These are phyloP conservation scores for Lemur catta DNA, from an alignment of 2,797 vertebrate genomes.

Conservation along the genomic window DNA sequence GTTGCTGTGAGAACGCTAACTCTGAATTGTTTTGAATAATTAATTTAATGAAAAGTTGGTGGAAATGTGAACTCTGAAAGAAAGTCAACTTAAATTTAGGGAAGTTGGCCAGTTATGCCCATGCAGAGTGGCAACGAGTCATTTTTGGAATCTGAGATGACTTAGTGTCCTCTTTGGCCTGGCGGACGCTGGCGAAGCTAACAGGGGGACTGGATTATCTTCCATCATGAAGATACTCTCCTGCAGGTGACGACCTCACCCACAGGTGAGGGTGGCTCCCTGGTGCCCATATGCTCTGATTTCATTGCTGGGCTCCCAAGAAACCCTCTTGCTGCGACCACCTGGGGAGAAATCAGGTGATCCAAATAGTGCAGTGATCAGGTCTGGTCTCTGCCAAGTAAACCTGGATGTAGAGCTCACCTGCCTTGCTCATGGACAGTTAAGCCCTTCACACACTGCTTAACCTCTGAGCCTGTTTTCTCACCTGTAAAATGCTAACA, in stretches of 20 bases:
- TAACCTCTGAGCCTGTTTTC: neutral
- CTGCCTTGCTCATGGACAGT: neutral
- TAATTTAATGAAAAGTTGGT: slow-evolving; percentile 71
- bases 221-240: neutral
- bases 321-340: neutral
- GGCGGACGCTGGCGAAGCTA: neutral
- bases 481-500: neutral
- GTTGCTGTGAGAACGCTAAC: slow-evolving; percentile 71
- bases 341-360: neutral
- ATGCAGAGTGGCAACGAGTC: neutral
- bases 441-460: neutral
- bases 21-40: slow-evolving; percentile 73
- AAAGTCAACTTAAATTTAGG: slow-evolving; percentile 66
- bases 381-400: neutral
- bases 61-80: slow-evolving; percentile 68
- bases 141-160: neutral
- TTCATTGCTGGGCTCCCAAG: neutral
- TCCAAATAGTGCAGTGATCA: neutral
- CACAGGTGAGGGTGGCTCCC: neutral
- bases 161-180: neutral
- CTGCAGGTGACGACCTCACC: neutral
- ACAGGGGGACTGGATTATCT: neutral
- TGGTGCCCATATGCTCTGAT: neutral
- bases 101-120: neutral
- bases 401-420: neutral